phyloP scores from a whole-genome alignment of 2,888 invertebrate genomes.

The Xanthia icteritia region DNA sequence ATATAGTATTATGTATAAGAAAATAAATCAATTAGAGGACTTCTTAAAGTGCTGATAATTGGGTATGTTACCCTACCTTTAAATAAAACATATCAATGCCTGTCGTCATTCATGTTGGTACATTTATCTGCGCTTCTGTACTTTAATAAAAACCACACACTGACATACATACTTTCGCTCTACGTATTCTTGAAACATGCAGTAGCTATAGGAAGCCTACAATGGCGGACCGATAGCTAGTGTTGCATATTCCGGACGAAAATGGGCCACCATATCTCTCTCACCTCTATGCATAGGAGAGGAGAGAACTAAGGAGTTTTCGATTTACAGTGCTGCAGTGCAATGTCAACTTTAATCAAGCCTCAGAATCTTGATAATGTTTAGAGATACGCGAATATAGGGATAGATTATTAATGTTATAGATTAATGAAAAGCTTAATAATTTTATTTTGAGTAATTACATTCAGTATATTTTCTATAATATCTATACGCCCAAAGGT shows the following conservation, averaged over 20 bases:
- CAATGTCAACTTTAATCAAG: neutral
- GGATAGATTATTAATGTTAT: too few species aligned
- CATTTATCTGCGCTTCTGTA: neutral
- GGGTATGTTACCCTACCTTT: neutral
- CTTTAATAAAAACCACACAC: constrained; percentile 5
- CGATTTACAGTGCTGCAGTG: neutral
- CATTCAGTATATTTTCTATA: too few species aligned
- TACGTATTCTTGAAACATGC: constrained; percentile 17
- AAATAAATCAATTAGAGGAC: too few species aligned
- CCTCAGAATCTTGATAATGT: neutral
- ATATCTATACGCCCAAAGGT: too few species aligned
- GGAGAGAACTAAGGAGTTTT: constrained; percentile 19
- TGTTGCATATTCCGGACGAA: constrained; percentile 40
- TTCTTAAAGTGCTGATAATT: too few species aligned
- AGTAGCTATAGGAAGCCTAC: constrained; percentile 26
- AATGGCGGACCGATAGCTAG: constrained; percentile 42
- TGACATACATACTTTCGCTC: neutral
- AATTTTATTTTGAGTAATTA: too few species aligned
- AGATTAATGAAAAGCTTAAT: too few species aligned
- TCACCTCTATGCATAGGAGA: constrained; percentile 20
- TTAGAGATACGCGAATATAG: neutral
- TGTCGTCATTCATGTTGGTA: neutral
- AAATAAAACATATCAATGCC: neutral
- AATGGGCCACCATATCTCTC: constrained; percentile 55
- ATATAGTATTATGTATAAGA: too few species aligned